Evolutionary conservation across 2,113 vertebrate genomes (phyloP).

Genomic region (Junco hyemalis): DNA sequence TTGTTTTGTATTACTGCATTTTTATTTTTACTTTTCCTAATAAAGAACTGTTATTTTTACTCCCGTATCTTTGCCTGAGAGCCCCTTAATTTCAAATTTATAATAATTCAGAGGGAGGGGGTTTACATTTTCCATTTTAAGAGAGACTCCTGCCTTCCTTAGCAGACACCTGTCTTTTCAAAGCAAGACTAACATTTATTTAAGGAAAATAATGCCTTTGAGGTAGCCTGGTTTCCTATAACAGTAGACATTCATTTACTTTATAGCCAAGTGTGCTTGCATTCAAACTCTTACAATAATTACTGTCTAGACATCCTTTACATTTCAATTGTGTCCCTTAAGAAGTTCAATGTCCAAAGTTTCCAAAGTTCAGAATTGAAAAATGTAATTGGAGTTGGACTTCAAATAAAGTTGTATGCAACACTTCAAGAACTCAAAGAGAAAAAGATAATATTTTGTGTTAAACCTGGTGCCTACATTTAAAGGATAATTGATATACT

Average conservation of each 20-base stretch:
- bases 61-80: background rate
- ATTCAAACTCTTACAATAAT: background rate
- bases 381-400: background rate
- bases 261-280: background rate
- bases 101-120: background rate
- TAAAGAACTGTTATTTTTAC: background rate
- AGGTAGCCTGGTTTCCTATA: background rate
- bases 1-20: background rate
- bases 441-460: background rate
- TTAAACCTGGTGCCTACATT: background rate
- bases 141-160: background rate
- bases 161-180: background rate
- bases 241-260: background rate
- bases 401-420: background rate
- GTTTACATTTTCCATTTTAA: background rate
- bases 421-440: background rate
- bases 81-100: background rate
- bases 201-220: background rate
- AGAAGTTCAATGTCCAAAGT: background rate
- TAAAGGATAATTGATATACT: background rate
- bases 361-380: background rate
- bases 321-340: background rate
- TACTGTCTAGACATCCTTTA: background rate
- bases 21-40: background rate
- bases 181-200: background rate